Conservation (phyloP, 1,140 invertebrate species). For the Paraescarpia echinospica region DNA sequence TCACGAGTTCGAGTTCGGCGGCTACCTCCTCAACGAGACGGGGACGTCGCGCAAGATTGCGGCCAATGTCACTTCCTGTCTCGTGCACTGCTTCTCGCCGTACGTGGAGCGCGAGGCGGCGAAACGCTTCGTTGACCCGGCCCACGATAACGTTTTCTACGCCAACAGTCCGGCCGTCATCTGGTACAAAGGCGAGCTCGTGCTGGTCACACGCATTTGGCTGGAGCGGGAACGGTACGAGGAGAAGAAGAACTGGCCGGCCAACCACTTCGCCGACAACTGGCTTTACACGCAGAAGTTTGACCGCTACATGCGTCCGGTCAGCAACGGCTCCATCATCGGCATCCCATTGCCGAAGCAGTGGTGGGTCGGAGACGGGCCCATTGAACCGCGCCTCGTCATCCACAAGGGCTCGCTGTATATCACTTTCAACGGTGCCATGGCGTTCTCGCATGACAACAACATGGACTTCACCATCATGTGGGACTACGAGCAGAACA, state of each 20-base stretch:
- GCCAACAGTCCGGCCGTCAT: slow-evolving; percentile 36
- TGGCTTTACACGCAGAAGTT: slow-evolving; percentile 34
- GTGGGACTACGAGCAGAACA: slow-evolving; percentile 30
- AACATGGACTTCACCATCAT: slow-evolving; percentile 33
- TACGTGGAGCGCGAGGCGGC: slow-evolving; percentile 30
- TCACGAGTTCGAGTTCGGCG: slow-evolving; percentile 23
- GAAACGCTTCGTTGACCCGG: slow-evolving; percentile 31
- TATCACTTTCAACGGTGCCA: slow-evolving; percentile 32
- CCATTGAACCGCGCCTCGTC: slow-evolving; percentile 34
- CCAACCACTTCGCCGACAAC: slow-evolving; percentile 36
- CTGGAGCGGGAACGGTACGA: slow-evolving; percentile 36
- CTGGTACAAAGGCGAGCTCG: slow-evolving; percentile 30
- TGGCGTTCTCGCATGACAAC: slow-evolving; percentile 23
- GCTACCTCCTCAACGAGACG: slow-evolving; percentile 24
- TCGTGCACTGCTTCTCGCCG: slow-evolving; percentile 36
- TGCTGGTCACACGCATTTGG: slow-evolving; percentile 34
- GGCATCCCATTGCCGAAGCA: slow-evolving; percentile 33
- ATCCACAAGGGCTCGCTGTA: slow-evolving; percentile 26
- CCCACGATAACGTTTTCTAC: slow-evolving; percentile 28
- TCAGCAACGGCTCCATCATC: slow-evolving; percentile 28
- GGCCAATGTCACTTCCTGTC: slow-evolving; percentile 21
- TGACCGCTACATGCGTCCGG: slow-evolving; percentile 28
- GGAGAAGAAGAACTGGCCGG: slow-evolving; percentile 27
- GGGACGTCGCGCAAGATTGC: slow-evolving; percentile 11
- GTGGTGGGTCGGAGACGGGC: slow-evolving; percentile 34